Base-by-base conservation (phyloP, 2,113 vertebrate species). In the Etia nguti region DNA sequence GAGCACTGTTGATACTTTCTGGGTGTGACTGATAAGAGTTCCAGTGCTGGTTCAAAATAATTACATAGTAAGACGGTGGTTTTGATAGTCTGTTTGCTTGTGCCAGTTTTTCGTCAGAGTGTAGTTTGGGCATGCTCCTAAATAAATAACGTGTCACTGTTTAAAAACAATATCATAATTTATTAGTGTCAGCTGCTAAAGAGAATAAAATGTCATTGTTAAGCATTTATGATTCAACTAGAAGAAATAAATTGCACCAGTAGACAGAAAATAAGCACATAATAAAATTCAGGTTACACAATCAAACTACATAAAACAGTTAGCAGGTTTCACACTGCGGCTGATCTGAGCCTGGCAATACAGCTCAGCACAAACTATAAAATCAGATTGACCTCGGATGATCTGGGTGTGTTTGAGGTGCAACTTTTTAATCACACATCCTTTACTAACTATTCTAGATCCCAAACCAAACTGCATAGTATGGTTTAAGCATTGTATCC, bases 151-250 rank as follows among this genome's bases (percentile, higher is more conserved):
- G 55, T 59, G 34, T 38, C 60, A 52, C 80, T 48, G 80, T 87
- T 83, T 79, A 87, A 77, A 90, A 86, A 38, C 55, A 68, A 85
- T 56, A 77, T 92, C 24, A 89, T 85, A 80, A 82, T 96, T 96
- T 95, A 95, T 95, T 95, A 91, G 86, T 86, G 48, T 20, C 83
- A 91, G 83, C 4, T 48, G 73, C 82, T 13, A 31, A 85, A 87
- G 60, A 80, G 81, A 89, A 90, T 91, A 93, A 91, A 89, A 36
- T 84, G 29, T 83, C 68, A 81, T 3, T 29, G 26, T 90, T 29
- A n/a, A 50, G 12, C 56, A 54, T 86, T 75, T 10, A 56, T 46
- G 46, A 24, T 29, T 87, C 82, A 83, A 56, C 26, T 83, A 3
- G 11, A 83, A 50, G 70, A 89, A 70, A 81, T 26, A 80, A 82